Evolutionary conservation across 1,140 invertebrate species (phyloP).

Genomic region (Drosophila willistoni): DNA sequence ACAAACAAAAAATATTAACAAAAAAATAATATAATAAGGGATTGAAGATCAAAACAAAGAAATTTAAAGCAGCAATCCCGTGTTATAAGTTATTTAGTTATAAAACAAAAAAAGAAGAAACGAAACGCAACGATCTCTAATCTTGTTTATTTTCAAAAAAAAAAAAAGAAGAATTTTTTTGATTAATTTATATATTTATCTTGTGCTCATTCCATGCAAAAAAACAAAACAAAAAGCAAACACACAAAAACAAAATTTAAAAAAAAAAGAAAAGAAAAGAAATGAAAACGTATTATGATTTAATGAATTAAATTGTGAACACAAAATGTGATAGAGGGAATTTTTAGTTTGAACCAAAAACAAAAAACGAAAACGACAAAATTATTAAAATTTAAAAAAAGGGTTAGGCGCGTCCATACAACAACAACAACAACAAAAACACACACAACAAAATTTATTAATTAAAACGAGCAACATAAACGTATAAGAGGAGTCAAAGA

Average conservation of each 20-base stretch:
- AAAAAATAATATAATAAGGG: background rate
- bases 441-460: background rate
- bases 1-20: background rate
- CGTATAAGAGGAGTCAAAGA: constrained; percentile 26
- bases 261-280: too few relatives aligned
- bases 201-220: constrained; percentile 79
- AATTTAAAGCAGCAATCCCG: background rate
- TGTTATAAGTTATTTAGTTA: constrained; percentile 65
- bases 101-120: background rate
- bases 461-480: constrained; percentile 53
- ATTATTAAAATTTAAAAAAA: constrained; percentile 6
- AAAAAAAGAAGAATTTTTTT: constrained; percentile 44
- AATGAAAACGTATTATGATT: constrained; percentile 44
- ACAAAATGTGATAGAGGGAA: constrained; percentile 75
- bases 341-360: constrained; percentile 76
- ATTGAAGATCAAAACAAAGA: too few relatives aligned
- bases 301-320: constrained; percentile 63
- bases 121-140: constrained; percentile 75
- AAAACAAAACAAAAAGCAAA: constrained; percentile 22
- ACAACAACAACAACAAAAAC: constrained; percentile 29
- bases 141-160: constrained; percentile 62
- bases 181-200: constrained; percentile 72
- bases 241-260: constrained; percentile 20
- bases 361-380: constrained; percentile 28
- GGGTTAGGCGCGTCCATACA: constrained; percentile 48